Evolutionary conservation across 2,888 invertebrate species (phyloP).

Genomic region (Monoplex corrugatus): DNA sequence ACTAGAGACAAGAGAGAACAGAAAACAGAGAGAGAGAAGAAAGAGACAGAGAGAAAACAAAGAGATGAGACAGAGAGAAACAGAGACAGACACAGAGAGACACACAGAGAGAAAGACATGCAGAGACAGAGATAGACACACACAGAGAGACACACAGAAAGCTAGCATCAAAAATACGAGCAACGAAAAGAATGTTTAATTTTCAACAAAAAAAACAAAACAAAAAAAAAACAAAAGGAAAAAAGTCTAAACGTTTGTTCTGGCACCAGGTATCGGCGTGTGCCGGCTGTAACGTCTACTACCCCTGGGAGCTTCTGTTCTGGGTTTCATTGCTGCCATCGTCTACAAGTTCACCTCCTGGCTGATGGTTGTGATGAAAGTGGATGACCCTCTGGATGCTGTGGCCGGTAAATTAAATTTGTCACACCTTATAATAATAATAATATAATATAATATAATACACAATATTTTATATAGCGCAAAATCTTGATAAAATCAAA

Average conservation of each 20-base stretch:
- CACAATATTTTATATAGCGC: no score
- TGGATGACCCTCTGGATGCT: conserved; percentile 84
- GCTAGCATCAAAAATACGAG: no score
- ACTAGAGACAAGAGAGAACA: no score
- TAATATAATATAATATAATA: no score
- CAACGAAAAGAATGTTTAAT: background rate
- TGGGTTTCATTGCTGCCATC: conserved; percentile 82
- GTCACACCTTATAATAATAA: no score
- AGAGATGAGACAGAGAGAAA: no score
- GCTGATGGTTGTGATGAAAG: conserved; percentile 70
- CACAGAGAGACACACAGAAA: background rate
- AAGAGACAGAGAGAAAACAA: no score
- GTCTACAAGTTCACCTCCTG: conserved; percentile 78
- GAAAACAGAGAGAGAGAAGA: no score
- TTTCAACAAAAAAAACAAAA: background rate
- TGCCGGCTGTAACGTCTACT: conserved; percentile 82
- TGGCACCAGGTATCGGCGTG: conserved; percentile 82
- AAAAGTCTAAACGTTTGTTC: background rate
- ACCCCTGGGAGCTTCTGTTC: conserved; percentile 81
- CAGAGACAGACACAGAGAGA: background rate
- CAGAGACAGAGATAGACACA: conserved; percentile 2
- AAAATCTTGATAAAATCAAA: no score
- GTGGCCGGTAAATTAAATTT: conserved; percentile 73
- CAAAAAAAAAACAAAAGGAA: no score
- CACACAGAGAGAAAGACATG: background rate